Percentiles rank a stretch among this genome's conserved stretches.
Conservation (phyloP, 2,888 invertebrate genomes). For the Rhimphoctona megacephalus region DNA sequence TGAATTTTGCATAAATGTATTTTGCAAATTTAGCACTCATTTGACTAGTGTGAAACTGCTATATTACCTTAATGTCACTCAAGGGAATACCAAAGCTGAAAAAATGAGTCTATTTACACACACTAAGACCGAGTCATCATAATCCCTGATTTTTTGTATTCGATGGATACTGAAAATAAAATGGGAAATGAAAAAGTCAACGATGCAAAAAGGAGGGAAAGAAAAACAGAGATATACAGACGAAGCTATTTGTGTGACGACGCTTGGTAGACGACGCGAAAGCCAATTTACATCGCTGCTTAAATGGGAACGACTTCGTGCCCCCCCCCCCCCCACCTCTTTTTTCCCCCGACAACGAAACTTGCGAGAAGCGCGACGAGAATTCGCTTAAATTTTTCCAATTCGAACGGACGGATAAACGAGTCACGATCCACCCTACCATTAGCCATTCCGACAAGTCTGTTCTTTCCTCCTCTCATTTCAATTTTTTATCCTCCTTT, state of each 20-base stretch:
- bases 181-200: slow-evolving; percentile 5
- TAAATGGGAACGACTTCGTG: slow-evolving; percentile 41
- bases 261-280: slow-evolving; percentile 33
- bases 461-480: slow-evolving; percentile 39
- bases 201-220: slow-evolving; percentile 11
- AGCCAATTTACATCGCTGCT: slow-evolving; percentile 62
- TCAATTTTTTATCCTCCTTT: slow-evolving; percentile 6
- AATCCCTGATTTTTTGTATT: neutral
- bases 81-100: neutral
- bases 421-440: slow-evolving; percentile 56
- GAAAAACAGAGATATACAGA: slow-evolving; percentile 11
- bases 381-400: slow-evolving; percentile 59
- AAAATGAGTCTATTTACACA: neutral
- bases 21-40: too few species aligned
- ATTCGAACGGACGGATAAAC: slow-evolving; percentile 59
- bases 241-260: neutral
- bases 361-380: slow-evolving; percentile 39
- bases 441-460: slow-evolving; percentile 42
- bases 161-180: neutral
- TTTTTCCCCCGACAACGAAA: slow-evolving; percentile 22
- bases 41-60: too few species aligned
- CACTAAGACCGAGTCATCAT: neutral
- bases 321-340: neutral
- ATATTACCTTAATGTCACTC: neutral
- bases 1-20: too few species aligned